Evolutionary conservation across 2,797 vertebrate species (phyloP), one percentile per base, ranked within the genome.

Genomic region (Chloroceryle amazona): DNA sequence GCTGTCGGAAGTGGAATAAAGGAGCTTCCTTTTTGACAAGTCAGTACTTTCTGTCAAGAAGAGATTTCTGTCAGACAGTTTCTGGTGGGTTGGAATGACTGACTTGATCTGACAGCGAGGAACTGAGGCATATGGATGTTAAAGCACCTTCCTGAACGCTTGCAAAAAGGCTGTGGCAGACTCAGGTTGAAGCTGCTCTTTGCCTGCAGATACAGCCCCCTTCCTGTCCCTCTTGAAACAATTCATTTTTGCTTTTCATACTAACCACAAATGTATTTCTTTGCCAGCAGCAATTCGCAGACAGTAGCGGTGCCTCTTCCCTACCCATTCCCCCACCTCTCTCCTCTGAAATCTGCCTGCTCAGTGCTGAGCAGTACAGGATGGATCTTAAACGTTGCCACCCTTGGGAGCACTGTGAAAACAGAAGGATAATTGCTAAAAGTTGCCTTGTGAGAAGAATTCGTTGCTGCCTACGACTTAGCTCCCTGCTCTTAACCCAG

Each of bases 71-170:
- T 81, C 90, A 93, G 79, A 5, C 39, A 11, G 3, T 26, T 91
- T 81, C 46, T 68, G 42, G 42, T 72, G 82, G 52, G 65, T 26
- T 89, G 85, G 75, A 54, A 39, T 57, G 61, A 63, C 67, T 60
- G 79, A 46, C 79, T 89, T 0, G 0, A 14, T 52, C 62, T 81
- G 90, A 83, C 86, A 91, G 41, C 3, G 1, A 94, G 75, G 67
- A 91, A 22, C n/a, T 5, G 5, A 81, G 68, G 75, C 81, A 75
- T 57, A 54, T 42, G 79, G 84, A 66, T 1, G 8, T 51, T 46
- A 78, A 83, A 57, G 23, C 68, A 55, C 49, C 2, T 21, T 86
- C 37, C 20, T 0, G 1, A 49, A 52, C 0, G 2, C 0, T 0
- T 25, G 41, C 18, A 54, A 44, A 75, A n/a, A 42, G 26, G 10